Evolutionary conservation across 2,888 invertebrate genomes (phyloP).

Genomic region (Anticlea derivata): DNA sequence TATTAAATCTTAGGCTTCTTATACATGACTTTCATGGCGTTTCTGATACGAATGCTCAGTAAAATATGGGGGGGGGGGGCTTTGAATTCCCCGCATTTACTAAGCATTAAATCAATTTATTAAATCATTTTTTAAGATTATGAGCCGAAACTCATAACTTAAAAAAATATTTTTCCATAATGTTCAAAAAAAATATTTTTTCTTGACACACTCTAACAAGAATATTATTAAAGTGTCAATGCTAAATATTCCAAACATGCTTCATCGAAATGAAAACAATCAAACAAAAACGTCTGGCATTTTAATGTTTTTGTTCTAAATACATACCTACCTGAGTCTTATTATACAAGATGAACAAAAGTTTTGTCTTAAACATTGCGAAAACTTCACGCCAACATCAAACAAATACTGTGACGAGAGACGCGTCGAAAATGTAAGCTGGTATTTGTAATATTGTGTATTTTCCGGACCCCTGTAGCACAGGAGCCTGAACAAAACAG

Average conservation of each 20-base stretch:
- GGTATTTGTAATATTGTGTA: constrained; percentile 2
- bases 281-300: constrained; percentile 12
- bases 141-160: no score
- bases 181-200: no score
- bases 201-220: no score
- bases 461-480: background rate
- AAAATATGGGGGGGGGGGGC: no score
- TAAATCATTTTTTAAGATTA: no score
- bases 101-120: no score
- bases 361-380: constrained; percentile 48
- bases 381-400: constrained; percentile 44
- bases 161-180: no score
- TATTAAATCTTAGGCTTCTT: no score
- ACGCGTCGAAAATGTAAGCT: constrained; percentile 10
- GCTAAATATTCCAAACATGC: constrained; percentile 10
- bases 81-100: no score
- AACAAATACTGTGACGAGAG: constrained; percentile 25
- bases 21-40: no score
- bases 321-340: constrained; percentile 18
- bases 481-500: no score
- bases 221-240: constrained; percentile 7
- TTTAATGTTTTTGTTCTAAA: constrained; percentile 24
- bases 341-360: constrained; percentile 47
- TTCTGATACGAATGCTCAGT: no score
- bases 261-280: constrained; percentile 10